These are phyloP conservation scores for Amphipoea oculea DNA, from an alignment of 2,888 invertebrate genomes.

Conservation along the genomic window DNA sequence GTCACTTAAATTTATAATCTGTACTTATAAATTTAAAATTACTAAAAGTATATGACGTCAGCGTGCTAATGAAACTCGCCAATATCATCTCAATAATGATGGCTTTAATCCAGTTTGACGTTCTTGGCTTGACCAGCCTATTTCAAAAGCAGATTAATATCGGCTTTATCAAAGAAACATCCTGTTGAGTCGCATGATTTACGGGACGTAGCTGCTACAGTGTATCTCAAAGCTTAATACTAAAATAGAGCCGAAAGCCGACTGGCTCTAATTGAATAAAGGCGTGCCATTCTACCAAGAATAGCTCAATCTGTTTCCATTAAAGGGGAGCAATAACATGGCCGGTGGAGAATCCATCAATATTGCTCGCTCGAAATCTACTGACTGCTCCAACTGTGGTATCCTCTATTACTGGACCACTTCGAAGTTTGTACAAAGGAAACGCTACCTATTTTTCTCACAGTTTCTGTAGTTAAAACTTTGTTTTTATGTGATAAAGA, in stretches of 20 bases:
- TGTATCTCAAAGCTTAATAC: slow-evolving; percentile 55
- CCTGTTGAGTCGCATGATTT: slow-evolving; percentile 19
- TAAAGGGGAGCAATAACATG: slow-evolving; percentile 67
- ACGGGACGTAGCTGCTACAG: slow-evolving; percentile 24
- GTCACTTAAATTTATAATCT: not conserved
- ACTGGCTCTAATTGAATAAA: slow-evolving; percentile 65
- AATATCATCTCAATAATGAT: not conserved
- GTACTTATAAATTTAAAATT: not conserved
- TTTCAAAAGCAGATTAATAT: slow-evolving; percentile 28
- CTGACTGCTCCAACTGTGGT: slow-evolving; percentile 52
- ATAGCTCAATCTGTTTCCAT: slow-evolving; percentile 72
- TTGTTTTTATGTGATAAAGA: slow-evolving; percentile 50
- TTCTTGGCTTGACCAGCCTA: not conserved
- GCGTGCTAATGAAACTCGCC: not conserved
- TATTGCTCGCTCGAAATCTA: slow-evolving; percentile 64
- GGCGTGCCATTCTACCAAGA: slow-evolving; percentile 60
- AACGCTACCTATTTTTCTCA: slow-evolving; percentile 52
- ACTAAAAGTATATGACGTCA: not conserved
- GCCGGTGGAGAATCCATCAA: slow-evolving; percentile 67
- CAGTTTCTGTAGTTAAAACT: slow-evolving; percentile 50
- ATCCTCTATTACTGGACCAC: slow-evolving; percentile 53
- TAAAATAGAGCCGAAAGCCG: slow-evolving; percentile 62
- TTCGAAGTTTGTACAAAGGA: slow-evolving; percentile 43
- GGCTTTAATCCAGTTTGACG: not conserved
- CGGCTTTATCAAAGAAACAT: slow-evolving; percentile 34